Conservation (phyloP, 2,888 invertebrate genomes). For the Tenodera sinensis region DNA sequence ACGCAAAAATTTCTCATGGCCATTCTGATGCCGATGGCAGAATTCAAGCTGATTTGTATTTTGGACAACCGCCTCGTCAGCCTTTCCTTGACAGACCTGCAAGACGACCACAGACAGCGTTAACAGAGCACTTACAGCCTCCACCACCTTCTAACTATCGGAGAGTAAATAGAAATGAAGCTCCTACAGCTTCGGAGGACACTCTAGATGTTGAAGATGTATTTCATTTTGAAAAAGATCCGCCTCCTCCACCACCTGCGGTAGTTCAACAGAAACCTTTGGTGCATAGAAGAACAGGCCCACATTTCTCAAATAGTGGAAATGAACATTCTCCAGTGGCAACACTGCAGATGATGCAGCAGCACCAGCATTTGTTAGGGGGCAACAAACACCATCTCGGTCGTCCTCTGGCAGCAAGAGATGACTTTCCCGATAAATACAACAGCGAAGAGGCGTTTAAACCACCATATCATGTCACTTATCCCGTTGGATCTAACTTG, state of each 20-base stretch:
- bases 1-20: conserved; percentile 55
- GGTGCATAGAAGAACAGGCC: conserved; percentile 28
- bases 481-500: conserved; percentile 32
- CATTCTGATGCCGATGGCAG: conserved; percentile 36
- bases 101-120: conserved; percentile 2
- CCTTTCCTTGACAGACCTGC: conserved; percentile 20
- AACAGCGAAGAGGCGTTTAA: background rate
- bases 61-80: conserved; percentile 17
- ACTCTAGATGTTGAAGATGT: conserved; percentile 26
- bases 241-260: conserved; percentile 47
- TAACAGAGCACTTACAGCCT: conserved; percentile 49
- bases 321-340: conserved; percentile 51
- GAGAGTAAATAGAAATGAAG: conserved; percentile 38
- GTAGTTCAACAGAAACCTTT: conserved; percentile 44
- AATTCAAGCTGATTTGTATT: conserved; percentile 6
- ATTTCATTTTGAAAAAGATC: conserved; percentile 32
- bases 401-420: conserved; percentile 6
- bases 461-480: conserved; percentile 3
- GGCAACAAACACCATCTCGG: background rate
- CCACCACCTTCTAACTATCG: conserved; percentile 45
- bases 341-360: conserved; percentile 67
- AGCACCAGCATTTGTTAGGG: conserved; percentile 34
- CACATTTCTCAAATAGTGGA: background rate
- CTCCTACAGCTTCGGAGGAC: conserved; percentile 26
- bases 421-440: conserved; percentile 13